Conservation (phyloP, 2,888 invertebrate species). For the Ferdinandea cuprea region DNA sequence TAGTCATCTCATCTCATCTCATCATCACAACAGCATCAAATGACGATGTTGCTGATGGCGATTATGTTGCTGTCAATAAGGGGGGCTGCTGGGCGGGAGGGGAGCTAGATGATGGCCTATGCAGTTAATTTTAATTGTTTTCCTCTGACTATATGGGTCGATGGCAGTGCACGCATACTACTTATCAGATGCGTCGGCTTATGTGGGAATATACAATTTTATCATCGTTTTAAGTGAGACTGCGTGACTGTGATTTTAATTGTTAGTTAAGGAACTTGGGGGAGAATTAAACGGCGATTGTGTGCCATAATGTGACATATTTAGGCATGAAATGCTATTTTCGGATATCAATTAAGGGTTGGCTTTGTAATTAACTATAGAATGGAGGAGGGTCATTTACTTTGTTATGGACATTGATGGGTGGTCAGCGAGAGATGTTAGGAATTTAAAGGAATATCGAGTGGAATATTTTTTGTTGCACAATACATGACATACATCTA, state of each 20-base stretch:
- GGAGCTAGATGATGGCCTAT: constrained; percentile 19
- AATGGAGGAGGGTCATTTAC: background rate
- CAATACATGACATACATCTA: no score
- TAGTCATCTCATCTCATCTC: constrained; percentile 69
- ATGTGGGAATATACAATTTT: constrained; percentile 63
- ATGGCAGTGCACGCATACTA: constrained; percentile 31
- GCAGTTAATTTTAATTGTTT: constrained; percentile 68
- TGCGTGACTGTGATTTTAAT: constrained; percentile 65
- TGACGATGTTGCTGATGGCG: constrained; percentile 64
- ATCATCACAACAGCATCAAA: constrained; percentile 63
- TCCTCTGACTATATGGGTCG: constrained; percentile 67
- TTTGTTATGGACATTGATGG: background rate
- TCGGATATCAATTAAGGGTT: constrained; percentile 38
- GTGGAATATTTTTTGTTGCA: background rate
- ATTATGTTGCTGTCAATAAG: constrained; percentile 57
- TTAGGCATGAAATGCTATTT: constrained; percentile 41
- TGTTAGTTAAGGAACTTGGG: constrained; percentile 25
- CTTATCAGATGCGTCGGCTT: constrained; percentile 21
- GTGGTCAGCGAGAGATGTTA: constrained; percentile 1
- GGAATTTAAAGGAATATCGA: background rate
- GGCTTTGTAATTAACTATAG: background rate
- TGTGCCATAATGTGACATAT: constrained; percentile 39
- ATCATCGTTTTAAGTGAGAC: constrained; percentile 57
- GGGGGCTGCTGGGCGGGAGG: constrained; percentile 12
- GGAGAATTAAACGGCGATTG: constrained; percentile 40